These are phyloP conservation scores for Acronicta alni DNA, from an alignment of 2,888 invertebrate genomes.

Conservation along the genomic window DNA sequence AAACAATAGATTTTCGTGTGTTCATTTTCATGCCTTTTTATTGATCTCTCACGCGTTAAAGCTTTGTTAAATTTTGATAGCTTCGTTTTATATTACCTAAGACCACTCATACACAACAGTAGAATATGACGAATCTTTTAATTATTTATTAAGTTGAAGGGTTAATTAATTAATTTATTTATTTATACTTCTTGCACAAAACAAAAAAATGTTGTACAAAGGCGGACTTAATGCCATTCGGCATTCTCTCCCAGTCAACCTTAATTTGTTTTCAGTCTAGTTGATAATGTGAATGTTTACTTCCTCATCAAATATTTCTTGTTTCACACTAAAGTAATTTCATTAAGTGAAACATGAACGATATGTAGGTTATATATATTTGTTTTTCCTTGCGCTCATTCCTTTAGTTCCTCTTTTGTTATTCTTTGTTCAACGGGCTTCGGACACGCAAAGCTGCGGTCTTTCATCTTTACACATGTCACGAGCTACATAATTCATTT, in stretches of 20 bases:
- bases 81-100: neutral
- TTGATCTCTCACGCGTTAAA: neutral
- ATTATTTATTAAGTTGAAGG: too few relatives aligned
- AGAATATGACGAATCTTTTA: too few relatives aligned
- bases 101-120: too few relatives aligned
- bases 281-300: neutral
- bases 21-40: conserved; percentile 5
- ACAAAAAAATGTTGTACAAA: too few relatives aligned
- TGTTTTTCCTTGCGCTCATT: conserved; percentile 41
- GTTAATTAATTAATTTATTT: too few relatives aligned
- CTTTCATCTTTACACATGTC: conserved; percentile 63
- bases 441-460: conserved; percentile 70
- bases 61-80: neutral
- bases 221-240: too few relatives aligned
- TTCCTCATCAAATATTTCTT: neutral
- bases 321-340: conserved; percentile 29
- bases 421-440: conserved; percentile 54
- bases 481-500: conserved; percentile 56
- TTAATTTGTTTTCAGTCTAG: too few relatives aligned
- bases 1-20: neutral
- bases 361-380: conserved; percentile 15
- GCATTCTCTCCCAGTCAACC: too few relatives aligned
- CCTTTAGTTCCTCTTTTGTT: conserved; percentile 51
- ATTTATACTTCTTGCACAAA: too few relatives aligned
- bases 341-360: conserved; percentile 28